Conservation (phyloP, 2,888 invertebrate genomes). For the Masnerella sp. region DNA sequence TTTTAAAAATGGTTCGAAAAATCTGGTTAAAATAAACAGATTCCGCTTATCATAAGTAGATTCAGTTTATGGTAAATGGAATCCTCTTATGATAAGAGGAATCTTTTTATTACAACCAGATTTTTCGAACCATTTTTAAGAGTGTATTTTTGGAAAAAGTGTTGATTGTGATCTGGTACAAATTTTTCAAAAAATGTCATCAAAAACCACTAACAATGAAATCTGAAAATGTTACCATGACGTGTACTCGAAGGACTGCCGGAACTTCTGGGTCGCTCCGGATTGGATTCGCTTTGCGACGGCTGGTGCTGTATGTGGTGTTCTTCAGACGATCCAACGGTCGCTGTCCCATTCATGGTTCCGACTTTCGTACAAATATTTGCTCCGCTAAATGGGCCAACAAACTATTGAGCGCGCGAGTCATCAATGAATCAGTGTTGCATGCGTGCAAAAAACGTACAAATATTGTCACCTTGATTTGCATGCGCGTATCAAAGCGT, state of each 20-base stretch:
- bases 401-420: constrained; percentile 27
- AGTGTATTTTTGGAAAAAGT: too few species aligned
- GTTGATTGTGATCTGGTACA: too few species aligned
- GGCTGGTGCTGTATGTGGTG: constrained; percentile 71
- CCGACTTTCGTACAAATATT: constrained; percentile 26
- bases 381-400: constrained; percentile 37
- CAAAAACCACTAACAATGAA: too few species aligned
- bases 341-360: constrained; percentile 73
- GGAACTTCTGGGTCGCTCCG: constrained; percentile 74
- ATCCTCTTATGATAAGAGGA: too few species aligned
- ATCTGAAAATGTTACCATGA: constrained; percentile 72
- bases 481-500: constrained; percentile 34
- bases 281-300: constrained; percentile 71
- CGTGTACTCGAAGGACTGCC: constrained; percentile 74
- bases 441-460: neutral
- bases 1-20: too few species aligned
- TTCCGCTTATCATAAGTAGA: too few species aligned
- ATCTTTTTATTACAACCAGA: too few species aligned
- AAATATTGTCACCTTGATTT: constrained; percentile 19
- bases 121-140: too few species aligned
- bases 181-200: too few species aligned
- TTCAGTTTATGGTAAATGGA: too few species aligned
- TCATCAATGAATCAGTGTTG: constrained; percentile 13
- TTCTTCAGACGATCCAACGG: constrained; percentile 71
- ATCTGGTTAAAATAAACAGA: too few species aligned